Evolutionary conservation across 2,888 invertebrate species (phyloP), one percentile per base, ranked within the genome.

Genomic region (Nineta flava): DNA sequence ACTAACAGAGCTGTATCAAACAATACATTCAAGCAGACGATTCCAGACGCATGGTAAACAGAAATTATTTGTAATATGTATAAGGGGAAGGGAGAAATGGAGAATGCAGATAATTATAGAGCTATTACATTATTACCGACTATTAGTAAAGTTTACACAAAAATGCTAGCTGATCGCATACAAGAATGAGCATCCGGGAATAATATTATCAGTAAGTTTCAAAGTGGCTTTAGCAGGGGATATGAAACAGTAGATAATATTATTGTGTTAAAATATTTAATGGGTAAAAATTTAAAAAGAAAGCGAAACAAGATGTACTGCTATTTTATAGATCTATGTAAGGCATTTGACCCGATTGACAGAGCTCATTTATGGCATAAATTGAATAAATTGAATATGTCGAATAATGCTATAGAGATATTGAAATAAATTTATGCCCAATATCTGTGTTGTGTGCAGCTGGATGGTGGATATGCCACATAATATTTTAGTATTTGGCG

Each of bases 41-140:
- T 35, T 6, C 35, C 35, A n/a, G 13, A 10, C 6, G 35, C 10
- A 35, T 35, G 7, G 35, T 2, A 2, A n/a, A 35, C n/a, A 13
- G 7, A 12, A 6, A 38, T 38, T 38, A 15, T 38, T 38, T 6
- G 38, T 38, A 38, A 38, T n/a, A 38, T 38, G 38, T 38, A 38
- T n/a, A 38, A 38, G 2, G n/a, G 38, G 9, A 38, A 12, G 2
- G 38, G 38, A 38, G 12, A 6, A 51, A 21, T 54, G 55, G 34
- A 59, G 57, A 15, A 51, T 55, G 9, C 58, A 57, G 21, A 56
- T 57, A 1, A 52, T 55, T 1, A 46, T 52, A 1, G 56, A 54
- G 1, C 56, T 58, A 31, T 50, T 53, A 21, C 54, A 55, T 40
- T 59, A 56, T 42, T 38, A n/a, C 38, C 9, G 15, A 13, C 3